Base-by-base conservation (phyloP, 2,888 invertebrate species). In the Epinotia bilunana region DNA sequence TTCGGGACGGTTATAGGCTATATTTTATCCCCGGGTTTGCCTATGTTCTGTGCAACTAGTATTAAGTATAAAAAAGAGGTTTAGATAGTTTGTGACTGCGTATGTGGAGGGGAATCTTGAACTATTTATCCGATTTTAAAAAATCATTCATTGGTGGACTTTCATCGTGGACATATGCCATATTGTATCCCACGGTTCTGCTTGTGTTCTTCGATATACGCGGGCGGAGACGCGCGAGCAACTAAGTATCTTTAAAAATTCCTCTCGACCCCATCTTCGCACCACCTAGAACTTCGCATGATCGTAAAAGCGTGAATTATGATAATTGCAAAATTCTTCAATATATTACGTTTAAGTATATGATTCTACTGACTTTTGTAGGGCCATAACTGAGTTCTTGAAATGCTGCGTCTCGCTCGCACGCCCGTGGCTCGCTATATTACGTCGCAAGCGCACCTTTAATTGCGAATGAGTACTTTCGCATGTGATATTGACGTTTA, bases 291-390 rank as follows among this genome's bases (percentile, higher is more conserved):
- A 85, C 87, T 89, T 88, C 88, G 88, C 85, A 86, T 80, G 90
- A 86, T 93, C 94, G 93, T 94, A 94, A 94, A 94, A 90, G 91
- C 90, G 91, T 93, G 93, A 94, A 93, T 92, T 94, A 94, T 94
- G 93, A 93, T 94, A 93, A 94, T 94, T 94, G 93, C 93, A 85
- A 93, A 93, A 93, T 93, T 93, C 93, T 93, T 90, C 90, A 92
- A 93, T 93, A 93, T 93, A 93, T 93, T 92, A 92, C 92, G 91
- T 92, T 93, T 91, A 89, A 92, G 90, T 92, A 93, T 93, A 93
- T 91, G 93, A 93, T 92, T 89, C 91, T 86, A 82, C 86, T 88
- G 93, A 91, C 91, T 92, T 91, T 93, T 93, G 93, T 93, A 85
- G 88, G 90, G 87, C 89, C 87, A 90, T 94, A 94, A 94, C 91